Evolutionary conservation across 2,113 vertebrate species (phyloP), one percentile per base, ranked within the genome.

Genomic region (Gymnocephalus cernua): DNA sequence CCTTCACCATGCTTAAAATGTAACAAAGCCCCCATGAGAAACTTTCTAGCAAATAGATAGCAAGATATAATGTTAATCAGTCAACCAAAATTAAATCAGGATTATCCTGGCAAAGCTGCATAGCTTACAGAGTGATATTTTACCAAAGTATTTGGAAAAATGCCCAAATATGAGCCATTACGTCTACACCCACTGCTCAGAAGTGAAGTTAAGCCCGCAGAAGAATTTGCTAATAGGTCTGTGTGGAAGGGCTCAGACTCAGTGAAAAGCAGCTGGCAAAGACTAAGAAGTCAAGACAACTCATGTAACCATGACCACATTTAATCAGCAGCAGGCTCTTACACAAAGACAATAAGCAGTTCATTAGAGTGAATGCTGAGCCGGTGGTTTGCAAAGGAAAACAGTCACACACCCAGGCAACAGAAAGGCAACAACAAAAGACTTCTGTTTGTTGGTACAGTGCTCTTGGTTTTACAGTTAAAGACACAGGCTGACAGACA

Each of bases 141-240:
- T 47, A 83, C 81, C 77, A 25, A 85, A 85, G 88, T 77, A 86
- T 93, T 92, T 94, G 93, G 91, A 91, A 73, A 84, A 69, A 64
- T 83, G 87, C 91, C 93, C 83, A 89, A 88, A 90, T 81, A 89
- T 78, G 72, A 90, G 90, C 78, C 83, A 80, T 93, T 90, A 82
- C 44, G 65, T 90, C 83, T 72, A 78, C 75, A 82, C 74, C 81
- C 82, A 77, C 54, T 73, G 86, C 88, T 91, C 74, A 86, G 86
- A 91, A 83, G 90, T 91, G 92, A 94, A 85, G 59, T 77, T 94
- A 93, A 93, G 91, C 90, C 82, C n/a, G 2, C 68, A 57, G 77
- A 93, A 88, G 91, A 94, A 93, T 94, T 86, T 75, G 47, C 88
- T 94, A 93, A 94, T 91, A 90, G 86, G 85, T 85, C 81, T 88